A percentile compares a stretch with the other conserved stretches of the same genome.
These are phyloP conservation scores for Prochilodus magdalenae DNA, from an alignment of 2,113 vertebrate species.

Conservation along the genomic window DNA sequence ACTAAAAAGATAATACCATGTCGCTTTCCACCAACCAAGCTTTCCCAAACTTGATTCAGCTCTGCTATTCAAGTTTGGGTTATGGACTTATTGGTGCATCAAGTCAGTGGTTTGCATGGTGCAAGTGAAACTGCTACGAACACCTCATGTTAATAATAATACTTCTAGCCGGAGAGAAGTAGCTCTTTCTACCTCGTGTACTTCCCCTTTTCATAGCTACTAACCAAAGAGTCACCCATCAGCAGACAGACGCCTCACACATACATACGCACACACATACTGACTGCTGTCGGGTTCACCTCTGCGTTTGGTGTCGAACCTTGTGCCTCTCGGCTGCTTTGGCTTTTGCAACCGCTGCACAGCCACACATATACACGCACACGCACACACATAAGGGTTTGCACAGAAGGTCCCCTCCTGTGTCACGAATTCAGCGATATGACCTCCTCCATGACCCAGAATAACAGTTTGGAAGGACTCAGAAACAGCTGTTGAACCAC, in stretches of 20 bases:
- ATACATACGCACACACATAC: conserved; percentile 6
- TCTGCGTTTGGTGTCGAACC: conserved; percentile 7
- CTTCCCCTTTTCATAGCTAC: conserved; percentile 19
- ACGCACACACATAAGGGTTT: neutral
- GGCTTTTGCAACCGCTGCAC: neutral
- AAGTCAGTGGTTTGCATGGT: conserved; percentile 28
- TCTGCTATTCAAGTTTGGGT: neutral
- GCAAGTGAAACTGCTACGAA: conserved; percentile 2
- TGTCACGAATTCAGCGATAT: conserved; percentile 9
- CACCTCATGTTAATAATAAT: neutral
- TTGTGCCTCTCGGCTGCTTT: conserved; percentile 4
- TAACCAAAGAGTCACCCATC: conserved; percentile 14
- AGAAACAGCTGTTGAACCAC: no score
- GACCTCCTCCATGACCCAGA: neutral
- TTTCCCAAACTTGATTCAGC: neutral
- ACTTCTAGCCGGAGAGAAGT: neutral
- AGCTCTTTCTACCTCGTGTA: neutral
- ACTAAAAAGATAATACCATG: no score
- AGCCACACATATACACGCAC: neutral
- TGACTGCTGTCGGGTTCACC: conserved; percentile 11
- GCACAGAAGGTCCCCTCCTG: neutral
- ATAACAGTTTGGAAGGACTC: no score
- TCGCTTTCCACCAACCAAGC: neutral
- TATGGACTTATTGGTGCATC: conserved; percentile 18
- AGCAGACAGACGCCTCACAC: conserved; percentile 9